Base-by-base conservation (phyloP, 2,113 vertebrate genomes). In the Phyllostomus hastatus region DNA sequence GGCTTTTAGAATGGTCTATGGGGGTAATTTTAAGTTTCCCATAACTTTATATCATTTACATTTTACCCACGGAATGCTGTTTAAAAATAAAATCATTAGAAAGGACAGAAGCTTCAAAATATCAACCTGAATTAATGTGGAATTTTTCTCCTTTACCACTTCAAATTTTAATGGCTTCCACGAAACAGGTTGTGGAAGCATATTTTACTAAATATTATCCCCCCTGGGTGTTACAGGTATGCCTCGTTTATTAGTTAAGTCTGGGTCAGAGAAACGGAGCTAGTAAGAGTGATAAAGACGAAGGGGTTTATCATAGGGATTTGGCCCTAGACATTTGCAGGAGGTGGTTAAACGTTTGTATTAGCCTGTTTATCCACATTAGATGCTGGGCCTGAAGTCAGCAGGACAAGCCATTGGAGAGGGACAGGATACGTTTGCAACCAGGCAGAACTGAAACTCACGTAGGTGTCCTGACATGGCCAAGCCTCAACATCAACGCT, bases 211-310 rank as follows among this genome's bases (percentile, higher is more conserved):
- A 61, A 26, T 54, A 69, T 61, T 80, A 50, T 50, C 4, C 20
- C 20, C 41, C 8, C 11, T 69, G 59, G 84, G 11, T 80, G 46
- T 38, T 88, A 52, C 41, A 41, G 19, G 87, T 79, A 57, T n/a
- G 2, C 11, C 50, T 80, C 83, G 86, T 85, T 79, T 92, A 87
- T 76, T 75, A 94, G 61, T 91, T 24, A 93, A 54, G 26, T 78
- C 67, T 89, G 70, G 33, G 26, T 85, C 31, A 84, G 70, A 94
- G 67, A 92, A 76, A 73, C 7, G 38, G 33, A 96, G 22, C 14
- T 26, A 66, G 2, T 76, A 57, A 38, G 35, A 82, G 43, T 79
- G n/a, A 93, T 59, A 82, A 89, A 28, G 9, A 61, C 10, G 26
- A 17, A 16, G 38, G 7, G 31, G 46, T 69, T 88, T 59, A 38